Percentiles rank a stretch among this genome's conserved stretches.
Evolutionary conservation across 2,797 vertebrate genomes (phyloP).

Genomic region (Apogon talboti): DNA sequence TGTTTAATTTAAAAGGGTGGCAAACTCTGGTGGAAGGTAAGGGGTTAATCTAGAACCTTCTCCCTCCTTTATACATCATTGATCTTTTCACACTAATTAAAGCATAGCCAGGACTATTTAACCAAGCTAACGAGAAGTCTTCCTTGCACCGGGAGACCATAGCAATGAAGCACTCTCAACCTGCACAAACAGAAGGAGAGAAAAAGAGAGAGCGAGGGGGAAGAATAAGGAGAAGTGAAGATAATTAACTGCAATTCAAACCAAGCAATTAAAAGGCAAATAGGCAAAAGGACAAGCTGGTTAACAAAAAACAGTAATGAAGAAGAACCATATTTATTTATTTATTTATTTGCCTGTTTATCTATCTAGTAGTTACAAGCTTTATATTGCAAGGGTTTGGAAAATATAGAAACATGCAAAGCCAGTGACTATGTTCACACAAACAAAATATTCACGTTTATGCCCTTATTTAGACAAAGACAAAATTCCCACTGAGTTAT

Average conservation of each 20-base stretch:
- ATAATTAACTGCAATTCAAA: conserved; percentile 64
- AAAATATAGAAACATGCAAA: neutral
- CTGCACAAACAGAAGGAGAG: conserved; percentile 20
- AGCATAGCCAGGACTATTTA: conserved; percentile 80
- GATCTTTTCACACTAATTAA: conserved; percentile 85
- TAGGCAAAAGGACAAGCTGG: conserved; percentile 46
- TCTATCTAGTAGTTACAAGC: neutral
- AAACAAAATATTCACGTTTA: too few relatives aligned
- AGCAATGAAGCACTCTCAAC: conserved; percentile 50
- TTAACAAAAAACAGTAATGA: conserved; percentile 43
- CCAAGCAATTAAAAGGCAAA: conserved; percentile 62
- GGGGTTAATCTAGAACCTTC: conserved; percentile 72
- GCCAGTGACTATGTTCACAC: too few relatives aligned
- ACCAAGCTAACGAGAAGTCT: conserved; percentile 79
- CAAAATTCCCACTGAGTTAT: too few relatives aligned
- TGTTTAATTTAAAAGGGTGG: conserved; percentile 16
- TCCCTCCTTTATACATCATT: conserved; percentile 72
- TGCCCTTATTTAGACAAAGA: too few relatives aligned
- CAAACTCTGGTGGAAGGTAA: conserved; percentile 38
- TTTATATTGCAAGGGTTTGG: neutral
- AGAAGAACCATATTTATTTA: conserved; percentile 15
- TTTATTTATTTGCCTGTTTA: conserved; percentile 16
- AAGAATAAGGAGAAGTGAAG: conserved; percentile 11
- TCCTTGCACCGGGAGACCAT: conserved; percentile 52
- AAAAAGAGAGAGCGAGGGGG: conserved; percentile 4